Percentiles rank a stretch among this genome's conserved stretches.
Conservation (phyloP, 2,888 invertebrate genomes). For the Sericinus montela region DNA sequence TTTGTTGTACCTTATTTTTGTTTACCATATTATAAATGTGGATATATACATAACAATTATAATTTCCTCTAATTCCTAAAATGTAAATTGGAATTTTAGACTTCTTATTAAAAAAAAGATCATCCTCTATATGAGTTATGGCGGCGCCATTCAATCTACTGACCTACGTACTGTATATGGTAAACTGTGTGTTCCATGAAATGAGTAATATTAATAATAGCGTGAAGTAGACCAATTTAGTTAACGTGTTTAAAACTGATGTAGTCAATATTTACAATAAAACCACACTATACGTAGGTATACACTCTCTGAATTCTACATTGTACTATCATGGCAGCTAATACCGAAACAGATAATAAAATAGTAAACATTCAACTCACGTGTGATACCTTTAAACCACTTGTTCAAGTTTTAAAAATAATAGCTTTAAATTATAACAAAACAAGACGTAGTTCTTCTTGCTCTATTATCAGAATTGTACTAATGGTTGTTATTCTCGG, state of each 20-base stretch:
- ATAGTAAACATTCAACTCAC: slow-evolving; percentile 13
- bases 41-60: no score
- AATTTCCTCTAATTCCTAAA: no score
- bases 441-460: slow-evolving; percentile 17
- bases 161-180: no score
- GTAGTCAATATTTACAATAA: background rate
- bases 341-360: background rate
- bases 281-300: no score
- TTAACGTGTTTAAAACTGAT: no score
- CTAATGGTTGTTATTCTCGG: slow-evolving; percentile 31
- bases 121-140: background rate
- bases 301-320: no score
- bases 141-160: no score
- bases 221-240: no score
- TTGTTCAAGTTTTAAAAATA: slow-evolving; percentile 40
- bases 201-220: slow-evolving; percentile 1
- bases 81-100: no score
- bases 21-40: no score
- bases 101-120: background rate
- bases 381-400: slow-evolving; percentile 33
- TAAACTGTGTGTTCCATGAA: background rate
- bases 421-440: slow-evolving; percentile 41
- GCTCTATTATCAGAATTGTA: slow-evolving; percentile 24
- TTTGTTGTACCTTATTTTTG: no score
- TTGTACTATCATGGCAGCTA: slow-evolving; percentile 1